Conservation (phyloP, 2,888 invertebrate genomes). For the Miltochrista miniata region DNA sequence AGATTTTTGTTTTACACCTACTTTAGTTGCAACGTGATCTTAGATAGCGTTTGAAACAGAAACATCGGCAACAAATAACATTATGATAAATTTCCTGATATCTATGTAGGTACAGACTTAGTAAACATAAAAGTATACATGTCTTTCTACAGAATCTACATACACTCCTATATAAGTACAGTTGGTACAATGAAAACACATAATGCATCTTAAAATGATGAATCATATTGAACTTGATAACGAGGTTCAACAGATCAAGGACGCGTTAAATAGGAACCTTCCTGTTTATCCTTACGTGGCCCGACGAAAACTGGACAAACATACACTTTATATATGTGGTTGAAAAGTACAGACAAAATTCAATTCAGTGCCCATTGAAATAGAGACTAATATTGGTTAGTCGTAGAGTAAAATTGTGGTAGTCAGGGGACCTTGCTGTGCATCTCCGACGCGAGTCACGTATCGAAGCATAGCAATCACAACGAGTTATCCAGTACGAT, state of each 20-base stretch:
- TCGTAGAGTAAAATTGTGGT: constrained; percentile 14
- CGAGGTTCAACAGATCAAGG: constrained; percentile 56
- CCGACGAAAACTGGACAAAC: constrained; percentile 49
- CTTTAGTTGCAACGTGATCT: no score
- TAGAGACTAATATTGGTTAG: constrained; percentile 35
- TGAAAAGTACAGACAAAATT: constrained; percentile 31
- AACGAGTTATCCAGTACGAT: constrained; percentile 58
- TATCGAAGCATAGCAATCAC: constrained; percentile 65
- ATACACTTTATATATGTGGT: constrained; percentile 22
- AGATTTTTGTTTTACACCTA: no score
- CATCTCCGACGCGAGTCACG: constrained; percentile 63
- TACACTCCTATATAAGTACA: not conserved
- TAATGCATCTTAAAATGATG: constrained; percentile 22
- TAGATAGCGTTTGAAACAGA: no score
- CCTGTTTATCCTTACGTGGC: constrained; percentile 71
- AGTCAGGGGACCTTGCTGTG: constrained; percentile 47
- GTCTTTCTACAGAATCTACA: not conserved
- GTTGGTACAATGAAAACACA: not conserved
- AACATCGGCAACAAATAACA: no score
- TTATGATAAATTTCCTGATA: no score
- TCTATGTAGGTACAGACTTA: no score
- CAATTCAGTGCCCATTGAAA: constrained; percentile 26
- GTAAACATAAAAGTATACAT: no score
- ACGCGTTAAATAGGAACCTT: constrained; percentile 62
- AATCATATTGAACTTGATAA: constrained; percentile 55